Percentiles rank a stretch among this genome's conserved stretches.
Conservation (phyloP, 1,140 invertebrate genomes). For the Triops longicaudatus region DNA sequence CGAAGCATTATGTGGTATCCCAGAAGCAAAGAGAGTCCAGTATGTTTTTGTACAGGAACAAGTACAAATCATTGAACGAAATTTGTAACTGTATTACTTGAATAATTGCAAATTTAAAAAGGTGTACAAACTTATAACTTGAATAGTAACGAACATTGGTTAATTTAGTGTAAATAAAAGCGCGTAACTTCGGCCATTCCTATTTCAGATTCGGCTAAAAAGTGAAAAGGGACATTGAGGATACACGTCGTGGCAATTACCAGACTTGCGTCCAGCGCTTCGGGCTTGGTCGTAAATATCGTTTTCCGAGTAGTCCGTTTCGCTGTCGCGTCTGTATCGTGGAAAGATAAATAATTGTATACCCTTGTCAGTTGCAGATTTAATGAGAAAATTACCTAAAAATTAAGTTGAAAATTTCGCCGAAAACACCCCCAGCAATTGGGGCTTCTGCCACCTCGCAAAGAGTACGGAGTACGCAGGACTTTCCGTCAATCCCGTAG, state of each 20-base stretch:
- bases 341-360: too few relatives aligned
- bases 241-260: background rate
- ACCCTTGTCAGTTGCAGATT: too few relatives aligned
- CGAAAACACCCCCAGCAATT: background rate
- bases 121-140: background rate
- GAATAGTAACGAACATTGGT: background rate
- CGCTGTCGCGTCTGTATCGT: background rate
- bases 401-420: background rate
- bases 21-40: background rate
- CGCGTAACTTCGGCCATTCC: background rate
- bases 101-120: background rate
- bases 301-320: background rate
- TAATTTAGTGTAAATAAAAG: background rate
- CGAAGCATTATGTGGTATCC: background rate
- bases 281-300: background rate
- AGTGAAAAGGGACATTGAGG: background rate
- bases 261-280: background rate
- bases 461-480: background rate
- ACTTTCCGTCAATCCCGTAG: conserved; percentile 2
- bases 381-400: too few relatives aligned
- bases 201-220: background rate
- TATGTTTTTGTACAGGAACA: background rate
- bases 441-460: background rate
- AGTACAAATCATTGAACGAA: background rate
- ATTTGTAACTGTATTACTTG: background rate